Evolutionary conservation across 64 coral and sea anemone species (phyloP).

Genomic region (Trachythela sp.): DNA sequence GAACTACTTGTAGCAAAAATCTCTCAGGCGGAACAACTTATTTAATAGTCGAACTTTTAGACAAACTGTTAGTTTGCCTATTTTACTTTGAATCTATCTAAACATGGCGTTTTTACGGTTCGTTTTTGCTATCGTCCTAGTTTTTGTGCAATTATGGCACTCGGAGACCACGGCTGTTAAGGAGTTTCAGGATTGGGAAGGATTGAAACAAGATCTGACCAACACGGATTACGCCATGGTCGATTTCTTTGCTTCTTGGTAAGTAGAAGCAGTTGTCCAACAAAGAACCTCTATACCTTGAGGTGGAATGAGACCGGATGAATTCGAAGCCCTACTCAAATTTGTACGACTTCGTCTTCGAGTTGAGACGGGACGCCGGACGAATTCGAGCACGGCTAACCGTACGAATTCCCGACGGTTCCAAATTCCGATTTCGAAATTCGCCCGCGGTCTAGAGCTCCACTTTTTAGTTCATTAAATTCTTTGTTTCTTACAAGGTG

Average conservation of each 20-base stretch:
- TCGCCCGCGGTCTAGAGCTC: no score
- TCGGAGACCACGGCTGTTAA: not conserved
- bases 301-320: not conserved
- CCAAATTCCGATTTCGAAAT: no score
- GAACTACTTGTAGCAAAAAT: not conserved
- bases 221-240: not conserved
- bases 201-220: not conserved
- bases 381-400: no score
- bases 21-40: not conserved
- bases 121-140: not conserved
- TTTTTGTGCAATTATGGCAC: not conserved
- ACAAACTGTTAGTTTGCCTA: not conserved
- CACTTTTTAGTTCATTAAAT: no score
- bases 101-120: not conserved
- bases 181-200: not conserved
- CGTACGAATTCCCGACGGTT: no score
- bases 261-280: not conserved
- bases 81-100: not conserved
- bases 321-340: no score
- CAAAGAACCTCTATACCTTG: not conserved
- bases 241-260: not conserved
- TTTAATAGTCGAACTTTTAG: not conserved
- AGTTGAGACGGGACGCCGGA: no score
- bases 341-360: no score
- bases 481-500: not conserved